A percentile compares a stretch with the other conserved stretches of the same genome.
Conservation (phyloP, 2,888 invertebrate genomes). For the Encarsia formosa region DNA sequence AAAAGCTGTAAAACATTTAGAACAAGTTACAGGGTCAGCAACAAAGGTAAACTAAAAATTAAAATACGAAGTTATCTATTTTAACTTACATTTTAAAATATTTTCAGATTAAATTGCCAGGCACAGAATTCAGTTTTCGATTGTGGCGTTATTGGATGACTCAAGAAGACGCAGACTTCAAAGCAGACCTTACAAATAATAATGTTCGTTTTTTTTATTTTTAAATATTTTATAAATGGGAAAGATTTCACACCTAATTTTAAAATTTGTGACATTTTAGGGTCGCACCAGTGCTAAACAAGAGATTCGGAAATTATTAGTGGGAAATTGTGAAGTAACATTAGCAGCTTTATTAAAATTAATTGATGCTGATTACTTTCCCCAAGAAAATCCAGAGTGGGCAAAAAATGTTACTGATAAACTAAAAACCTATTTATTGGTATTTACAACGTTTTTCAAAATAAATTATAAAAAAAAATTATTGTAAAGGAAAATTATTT, state of each 20-base stretch:
- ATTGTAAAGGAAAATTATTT: too few species aligned
- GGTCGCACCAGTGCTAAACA: constrained; percentile 37
- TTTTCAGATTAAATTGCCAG: constrained; percentile 46
- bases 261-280: too few species aligned
- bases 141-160: constrained; percentile 77
- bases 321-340: constrained; percentile 63
- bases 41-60: constrained; percentile 37
- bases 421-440: constrained; percentile 60
- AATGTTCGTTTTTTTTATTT: constrained; percentile 41
- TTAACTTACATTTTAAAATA: not conserved
- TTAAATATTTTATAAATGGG: too few species aligned
- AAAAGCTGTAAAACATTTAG: constrained; percentile 53
- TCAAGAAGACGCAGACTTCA: constrained; percentile 64
- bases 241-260: too few species aligned
- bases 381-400: constrained; percentile 62
- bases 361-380: constrained; percentile 62
- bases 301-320: constrained; percentile 52
- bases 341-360: constrained; percentile 66
- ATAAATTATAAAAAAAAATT: too few species aligned
- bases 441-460: constrained; percentile 40
- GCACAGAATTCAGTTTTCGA: constrained; percentile 57
- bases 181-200: constrained; percentile 62
- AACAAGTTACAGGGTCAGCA: constrained; percentile 44
- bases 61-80: not conserved
- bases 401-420: constrained; percentile 59